Base-by-base conservation (phyloP, 2,113 vertebrate genomes). In the Pterocles gutturalis region DNA sequence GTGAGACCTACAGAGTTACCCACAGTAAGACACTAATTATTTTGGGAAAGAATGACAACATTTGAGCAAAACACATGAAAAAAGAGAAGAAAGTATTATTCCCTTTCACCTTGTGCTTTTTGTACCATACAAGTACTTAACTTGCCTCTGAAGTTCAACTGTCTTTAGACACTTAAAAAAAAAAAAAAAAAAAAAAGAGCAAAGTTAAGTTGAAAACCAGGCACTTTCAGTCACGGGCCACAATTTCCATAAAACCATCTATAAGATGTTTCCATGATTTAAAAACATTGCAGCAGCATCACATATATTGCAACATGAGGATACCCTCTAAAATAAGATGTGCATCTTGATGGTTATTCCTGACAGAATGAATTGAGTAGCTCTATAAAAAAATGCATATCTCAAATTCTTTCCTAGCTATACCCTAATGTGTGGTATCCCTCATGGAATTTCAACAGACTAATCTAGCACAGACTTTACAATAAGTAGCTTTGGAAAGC, bases 381-480 rank as follows among this genome's bases (percentile, higher is more conserved):
- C 54, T 94, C n/a, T 62, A 83, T 79, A 61, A 65, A 77, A 65
- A 61, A 92, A 71, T 3, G 48, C 92, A 84, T 96, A 83, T 96
- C 92, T 97, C 65, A 77, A 70, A 98, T 97, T 96, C 92, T 97
- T 98, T 95, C 94, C 94, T 88, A 83, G 89, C 84, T 95, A 72
- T 90, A 85, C 36, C 43, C 87, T 66, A 73, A 96, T 29, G 79
- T 83, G 79, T 83, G 91, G 82, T 77, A 94, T 95, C 94, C 91
- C 92, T 93, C 81, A 31, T 1, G 89, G 95, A 97, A 97, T 97
- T 97, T 86, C 89, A 87, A 49, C 0, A 73, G 84, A 72, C 79
- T 85, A 89, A 95, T 93, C 89, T 92, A 95, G 94, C 77, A 51
- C 83, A 96, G 93, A 87, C 66, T 95, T 94, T 41, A 80, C 55